Evolutionary conservation across 92 coral and sea anemone species (phyloP).

Genomic region (Plumapathes pennacea): DNA sequence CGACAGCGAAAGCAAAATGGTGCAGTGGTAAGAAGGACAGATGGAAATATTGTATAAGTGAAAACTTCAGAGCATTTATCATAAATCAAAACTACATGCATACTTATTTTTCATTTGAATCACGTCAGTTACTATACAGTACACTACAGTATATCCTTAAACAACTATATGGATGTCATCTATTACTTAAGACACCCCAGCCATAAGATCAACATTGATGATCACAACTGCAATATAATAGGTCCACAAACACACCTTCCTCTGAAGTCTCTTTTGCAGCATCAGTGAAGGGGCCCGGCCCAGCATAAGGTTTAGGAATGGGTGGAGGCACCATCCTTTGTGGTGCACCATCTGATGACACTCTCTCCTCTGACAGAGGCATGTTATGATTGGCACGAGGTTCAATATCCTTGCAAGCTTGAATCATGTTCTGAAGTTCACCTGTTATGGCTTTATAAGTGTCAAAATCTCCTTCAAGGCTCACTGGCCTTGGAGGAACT

Average conservation of each 20-base stretch:
- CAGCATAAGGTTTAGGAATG: constrained; percentile 85
- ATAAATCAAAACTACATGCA: too few relatives aligned
- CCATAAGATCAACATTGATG: too few relatives aligned
- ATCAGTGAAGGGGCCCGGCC: constrained; percentile 45
- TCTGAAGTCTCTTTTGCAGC: background rate
- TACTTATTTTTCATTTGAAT: too few relatives aligned
- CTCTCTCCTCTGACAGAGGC: too few relatives aligned
- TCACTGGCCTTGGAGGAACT: constrained; percentile 22
- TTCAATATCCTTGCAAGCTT: constrained; percentile 41
- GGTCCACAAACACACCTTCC: constrained; percentile 9
- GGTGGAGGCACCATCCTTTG: constrained; percentile 71
- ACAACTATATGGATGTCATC: too few relatives aligned
- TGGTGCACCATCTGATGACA: background rate
- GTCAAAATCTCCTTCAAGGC: constrained; percentile 33
- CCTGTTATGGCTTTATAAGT: constrained; percentile 73
- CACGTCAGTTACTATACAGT: too few relatives aligned
- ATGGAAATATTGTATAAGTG: too few relatives aligned
- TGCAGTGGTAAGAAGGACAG: too few relatives aligned
- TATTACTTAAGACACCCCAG: too few relatives aligned
- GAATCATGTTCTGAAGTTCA: constrained; percentile 65
- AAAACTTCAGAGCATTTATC: too few relatives aligned
- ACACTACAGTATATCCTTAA: too few relatives aligned
- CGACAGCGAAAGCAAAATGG: too few relatives aligned
- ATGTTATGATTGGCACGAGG: constrained; percentile 1
- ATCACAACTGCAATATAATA: background rate